A percentile compares a stretch with the other conserved stretches of the same genome.
Conservation (phyloP, 2,113 vertebrate genomes). For the Tretioscincus oriximinensis region DNA sequence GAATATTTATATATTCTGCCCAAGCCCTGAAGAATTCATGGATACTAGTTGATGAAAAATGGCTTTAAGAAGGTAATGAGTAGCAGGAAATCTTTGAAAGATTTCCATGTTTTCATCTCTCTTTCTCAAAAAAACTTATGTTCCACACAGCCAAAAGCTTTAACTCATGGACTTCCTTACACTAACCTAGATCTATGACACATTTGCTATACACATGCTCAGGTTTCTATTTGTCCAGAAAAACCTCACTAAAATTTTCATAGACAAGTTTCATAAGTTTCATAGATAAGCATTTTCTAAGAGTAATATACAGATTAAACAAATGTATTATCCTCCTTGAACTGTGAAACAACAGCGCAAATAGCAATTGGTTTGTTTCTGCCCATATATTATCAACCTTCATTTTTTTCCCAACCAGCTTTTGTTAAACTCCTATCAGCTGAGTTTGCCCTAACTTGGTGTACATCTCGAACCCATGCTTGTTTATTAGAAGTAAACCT, state of each 20-base stretch:
- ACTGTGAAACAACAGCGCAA: conserved; percentile 59
- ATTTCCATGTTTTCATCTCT: conserved; percentile 51
- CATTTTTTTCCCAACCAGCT: neutral
- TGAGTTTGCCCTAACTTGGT: neutral
- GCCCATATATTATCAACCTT: conserved; percentile 44
- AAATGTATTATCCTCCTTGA: conserved; percentile 53
- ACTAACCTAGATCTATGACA: conserved; percentile 78
- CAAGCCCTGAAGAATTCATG: conserved; percentile 12
- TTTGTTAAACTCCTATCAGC: conserved; percentile 3
- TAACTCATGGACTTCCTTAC: conserved; percentile 56
- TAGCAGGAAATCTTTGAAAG: conserved; percentile 45
- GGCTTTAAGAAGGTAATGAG: conserved; percentile 37
- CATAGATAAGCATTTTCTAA: conserved; percentile 36
- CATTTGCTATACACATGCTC: conserved; percentile 85
- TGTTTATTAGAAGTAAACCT: neutral
- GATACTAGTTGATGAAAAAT: neutral
- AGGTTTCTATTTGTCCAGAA: conserved; percentile 75
- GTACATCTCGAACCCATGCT: neutral
- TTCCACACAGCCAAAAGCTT: conserved; percentile 70
- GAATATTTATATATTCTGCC: neutral
- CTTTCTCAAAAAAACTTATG: conserved; percentile 42
- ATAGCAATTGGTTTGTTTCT: conserved; percentile 61
- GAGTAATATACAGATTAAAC: conserved; percentile 31
- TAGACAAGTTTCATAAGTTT: too few species aligned
- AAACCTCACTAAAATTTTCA: conserved; percentile 44